These are phyloP conservation scores for Ctenicera cuprea DNA, from an alignment of 2,888 invertebrate genomes.

Conservation along the genomic window DNA sequence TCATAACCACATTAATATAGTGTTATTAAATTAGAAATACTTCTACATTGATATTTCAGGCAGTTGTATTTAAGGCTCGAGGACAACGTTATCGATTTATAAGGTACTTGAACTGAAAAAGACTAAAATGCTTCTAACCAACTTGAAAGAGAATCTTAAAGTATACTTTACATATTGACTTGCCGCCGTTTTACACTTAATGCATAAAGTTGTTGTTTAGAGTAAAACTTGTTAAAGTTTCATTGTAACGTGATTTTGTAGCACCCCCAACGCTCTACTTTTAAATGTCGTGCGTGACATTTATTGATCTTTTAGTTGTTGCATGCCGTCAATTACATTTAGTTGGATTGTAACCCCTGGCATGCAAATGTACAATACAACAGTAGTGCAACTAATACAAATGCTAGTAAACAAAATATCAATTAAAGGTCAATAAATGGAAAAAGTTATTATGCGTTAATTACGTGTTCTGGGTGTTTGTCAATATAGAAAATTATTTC, in stretches of 20 bases:
- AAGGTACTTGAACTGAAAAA: conserved; percentile 11
- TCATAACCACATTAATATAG: too few species aligned
- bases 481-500: background rate
- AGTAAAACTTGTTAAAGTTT: too few species aligned
- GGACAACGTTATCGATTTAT: background rate
- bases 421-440: background rate
- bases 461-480: too few species aligned
- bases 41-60: too few species aligned
- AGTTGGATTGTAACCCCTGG: conserved; percentile 14
- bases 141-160: too few species aligned
- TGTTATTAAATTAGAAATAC: too few species aligned
- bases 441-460: too few species aligned
- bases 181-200: too few species aligned
- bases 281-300: conserved; percentile 42
- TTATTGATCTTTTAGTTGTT: conserved; percentile 48
- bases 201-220: too few species aligned
- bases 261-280: conserved; percentile 22
- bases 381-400: background rate
- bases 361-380: conserved; percentile 36
- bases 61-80: too few species aligned
- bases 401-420: background rate
- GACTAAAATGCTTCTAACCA: too few species aligned
- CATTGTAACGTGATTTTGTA: conserved; percentile 21
- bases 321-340: conserved; percentile 48
- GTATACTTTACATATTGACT: too few species aligned